Base-by-base conservation (phyloP, 2,113 vertebrate genomes). In the Myiopsitta monachus region DNA sequence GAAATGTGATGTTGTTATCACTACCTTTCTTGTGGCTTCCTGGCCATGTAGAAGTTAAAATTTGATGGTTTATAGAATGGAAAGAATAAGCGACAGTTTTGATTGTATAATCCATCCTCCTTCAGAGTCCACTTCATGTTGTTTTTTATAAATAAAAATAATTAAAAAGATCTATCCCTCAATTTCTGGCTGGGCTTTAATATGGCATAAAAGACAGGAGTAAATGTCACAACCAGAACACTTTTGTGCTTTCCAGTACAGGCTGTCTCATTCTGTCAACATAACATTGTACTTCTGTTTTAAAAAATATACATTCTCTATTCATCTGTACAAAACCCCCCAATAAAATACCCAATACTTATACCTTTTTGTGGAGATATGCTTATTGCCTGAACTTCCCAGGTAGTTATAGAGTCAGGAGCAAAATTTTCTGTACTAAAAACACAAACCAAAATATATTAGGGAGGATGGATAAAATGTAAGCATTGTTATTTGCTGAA, bases 321-420 rank as follows among this genome's bases (percentile, higher is more conserved):
- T 21, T 81, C 27, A 69, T 86, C 44, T 0, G 0, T 38, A 39
- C 14, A 43, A 79, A 86, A 18, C 49, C 62, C 46, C 0, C 1
- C 6, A 62, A 23, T 23, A 69, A 62, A 62, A 7, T 54, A 27
- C 4, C 5, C 28, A 54, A 49, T 22, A 81, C 21, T 22, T 36
- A 94, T 97, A 98, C 98, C 98, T 33, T 98, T 98, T 36, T 96
- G 85, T 24, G 93, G 21, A 90, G 98, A 99, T 59, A 98, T 73
- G 76, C 98, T 98, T 96, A 98, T 88, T 47, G 98, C 96, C 51
- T 99, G 98, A 86, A 99, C 80, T 95, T 99, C 98, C 98, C 98
- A 99, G 24, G 98, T 98, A 38, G 98, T 99, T 93, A 99, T 98
- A 43, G 98, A 98, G 92, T 98, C 98, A 61, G 98, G 98, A 62